A percentile compares a stretch with the other conserved stretches of the same genome.
These are phyloP conservation scores for Neoniphon sammara DNA, from an alignment of 2,797 vertebrate species.

Conservation along the genomic window DNA sequence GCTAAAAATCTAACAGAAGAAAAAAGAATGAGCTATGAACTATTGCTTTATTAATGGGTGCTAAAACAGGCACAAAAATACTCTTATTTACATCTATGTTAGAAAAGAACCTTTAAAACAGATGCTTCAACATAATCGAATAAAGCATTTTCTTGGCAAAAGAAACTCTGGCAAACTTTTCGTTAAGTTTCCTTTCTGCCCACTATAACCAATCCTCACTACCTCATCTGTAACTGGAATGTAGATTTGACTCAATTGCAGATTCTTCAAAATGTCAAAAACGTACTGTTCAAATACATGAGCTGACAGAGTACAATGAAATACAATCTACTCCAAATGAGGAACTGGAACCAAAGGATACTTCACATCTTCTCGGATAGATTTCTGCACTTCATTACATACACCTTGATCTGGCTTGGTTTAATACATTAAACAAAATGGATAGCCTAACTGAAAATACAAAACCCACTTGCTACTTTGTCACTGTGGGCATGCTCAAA, in stretches of 20 bases:
- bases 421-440: too few relatives aligned
- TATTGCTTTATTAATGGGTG: slow-evolving; percentile 79
- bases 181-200: slow-evolving; percentile 18
- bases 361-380: background rate
- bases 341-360: background rate
- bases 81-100: slow-evolving; percentile 82
- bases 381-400: background rate
- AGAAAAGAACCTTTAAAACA: slow-evolving; percentile 55
- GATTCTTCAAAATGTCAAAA: slow-evolving; percentile 21
- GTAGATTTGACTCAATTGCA: slow-evolving; percentile 1
- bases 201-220: slow-evolving; percentile 9
- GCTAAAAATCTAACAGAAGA: too few relatives aligned
- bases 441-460: too few relatives aligned
- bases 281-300: background rate
- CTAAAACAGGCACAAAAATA: slow-evolving; percentile 80
- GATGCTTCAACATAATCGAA: slow-evolving; percentile 37
- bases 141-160: slow-evolving; percentile 48
- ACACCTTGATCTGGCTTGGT: background rate
- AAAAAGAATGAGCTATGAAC: background rate
- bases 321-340: slow-evolving; percentile 11
- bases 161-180: slow-evolving; percentile 61
- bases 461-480: too few relatives aligned
- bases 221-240: background rate
- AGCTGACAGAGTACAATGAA: background rate
- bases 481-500: slow-evolving; percentile 2